Percentiles rank a stretch among this genome's conserved stretches.
phyloP scores from a whole-genome alignment of 2,888 invertebrate genomes.

The Crossocerus cetratus region DNA sequence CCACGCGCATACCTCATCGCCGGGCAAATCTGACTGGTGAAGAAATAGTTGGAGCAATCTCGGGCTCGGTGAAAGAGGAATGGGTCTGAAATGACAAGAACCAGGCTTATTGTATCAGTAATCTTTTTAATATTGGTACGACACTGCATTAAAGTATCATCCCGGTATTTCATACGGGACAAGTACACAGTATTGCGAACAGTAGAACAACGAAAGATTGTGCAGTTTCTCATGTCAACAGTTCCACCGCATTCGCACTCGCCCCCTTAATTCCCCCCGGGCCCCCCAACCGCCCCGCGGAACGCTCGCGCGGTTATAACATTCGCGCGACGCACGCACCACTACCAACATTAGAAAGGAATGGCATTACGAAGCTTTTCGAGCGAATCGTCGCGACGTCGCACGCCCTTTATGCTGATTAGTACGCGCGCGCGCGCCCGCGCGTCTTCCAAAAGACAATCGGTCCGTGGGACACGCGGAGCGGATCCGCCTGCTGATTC shows the following conservation, averaged over 20 bases:
- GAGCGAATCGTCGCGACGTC: not conserved
- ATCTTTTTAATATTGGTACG: constrained; percentile 6
- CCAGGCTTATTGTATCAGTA: not conserved
- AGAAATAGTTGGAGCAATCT: no score
- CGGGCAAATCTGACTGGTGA: no score
- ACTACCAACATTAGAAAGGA: constrained; percentile 6
- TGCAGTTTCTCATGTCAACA: constrained; percentile 1
- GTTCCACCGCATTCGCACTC: constrained; percentile 3
- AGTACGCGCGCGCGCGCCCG: not conserved
- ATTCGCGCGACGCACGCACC: not conserved
- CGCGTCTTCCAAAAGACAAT: not conserved
- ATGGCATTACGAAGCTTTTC: not conserved
- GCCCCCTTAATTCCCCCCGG: not conserved
- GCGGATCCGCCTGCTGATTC: not conserved
- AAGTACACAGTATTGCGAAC: constrained; percentile 5
- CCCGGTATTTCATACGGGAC: not conserved
- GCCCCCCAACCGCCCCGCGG: no score
- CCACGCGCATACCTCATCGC: no score
- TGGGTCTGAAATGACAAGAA: not conserved
- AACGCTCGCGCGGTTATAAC: not conserved
- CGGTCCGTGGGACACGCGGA: not conserved
- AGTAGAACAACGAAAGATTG: constrained; percentile 6
- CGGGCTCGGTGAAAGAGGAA: no score
- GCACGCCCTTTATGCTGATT: not conserved
- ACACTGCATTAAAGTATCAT: constrained; percentile 5